phyloP scores from a whole-genome alignment of 2,888 invertebrate genomes.

The Fragum fragum region DNA sequence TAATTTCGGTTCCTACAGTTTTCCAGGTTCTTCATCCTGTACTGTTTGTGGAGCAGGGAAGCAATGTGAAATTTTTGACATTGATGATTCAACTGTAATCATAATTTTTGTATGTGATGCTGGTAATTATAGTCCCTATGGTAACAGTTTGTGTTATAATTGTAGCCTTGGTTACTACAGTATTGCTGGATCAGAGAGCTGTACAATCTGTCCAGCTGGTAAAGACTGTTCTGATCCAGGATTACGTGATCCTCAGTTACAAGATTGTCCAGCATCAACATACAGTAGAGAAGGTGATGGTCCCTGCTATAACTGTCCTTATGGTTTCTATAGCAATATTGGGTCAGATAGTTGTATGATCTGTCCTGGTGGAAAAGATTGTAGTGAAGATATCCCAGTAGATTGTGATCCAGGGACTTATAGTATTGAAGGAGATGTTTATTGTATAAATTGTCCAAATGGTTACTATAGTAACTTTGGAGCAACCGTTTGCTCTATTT shows the following conservation, averaged over 20 bases:
- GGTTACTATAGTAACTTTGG: conserved; percentile 69
- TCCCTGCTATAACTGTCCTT: conserved; percentile 70
- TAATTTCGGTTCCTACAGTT: conserved; percentile 75
- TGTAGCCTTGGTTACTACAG: conserved; percentile 71
- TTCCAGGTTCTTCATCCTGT: conserved; percentile 75
- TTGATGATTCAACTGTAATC: conserved; percentile 33
- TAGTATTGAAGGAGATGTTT: conserved; percentile 62
- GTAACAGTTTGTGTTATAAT: conserved; percentile 71
- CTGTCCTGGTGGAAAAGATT: conserved; percentile 75
- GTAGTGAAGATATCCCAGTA: conserved; percentile 41
- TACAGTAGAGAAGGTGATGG: conserved; percentile 68
- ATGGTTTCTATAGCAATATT: conserved; percentile 68
- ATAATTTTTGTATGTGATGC: conserved; percentile 69
- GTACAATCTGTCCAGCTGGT: conserved; percentile 78
- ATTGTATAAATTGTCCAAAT: conserved; percentile 63
- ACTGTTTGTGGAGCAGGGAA: conserved; percentile 71
- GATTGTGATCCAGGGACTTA: conserved; percentile 69
- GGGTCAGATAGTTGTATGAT: conserved; percentile 68
- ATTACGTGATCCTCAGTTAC: neutral
- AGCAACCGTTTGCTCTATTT: conserved; percentile 39
- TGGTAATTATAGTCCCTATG: conserved; percentile 77
- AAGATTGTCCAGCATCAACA: conserved; percentile 59
- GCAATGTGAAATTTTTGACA: conserved; percentile 40
- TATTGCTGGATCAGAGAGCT: conserved; percentile 56
- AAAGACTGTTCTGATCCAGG: conserved; percentile 70